A percentile compares a stretch with the other conserved stretches of the same genome.
Conservation (phyloP, 2,888 invertebrate species). For the Noctua janthina region DNA sequence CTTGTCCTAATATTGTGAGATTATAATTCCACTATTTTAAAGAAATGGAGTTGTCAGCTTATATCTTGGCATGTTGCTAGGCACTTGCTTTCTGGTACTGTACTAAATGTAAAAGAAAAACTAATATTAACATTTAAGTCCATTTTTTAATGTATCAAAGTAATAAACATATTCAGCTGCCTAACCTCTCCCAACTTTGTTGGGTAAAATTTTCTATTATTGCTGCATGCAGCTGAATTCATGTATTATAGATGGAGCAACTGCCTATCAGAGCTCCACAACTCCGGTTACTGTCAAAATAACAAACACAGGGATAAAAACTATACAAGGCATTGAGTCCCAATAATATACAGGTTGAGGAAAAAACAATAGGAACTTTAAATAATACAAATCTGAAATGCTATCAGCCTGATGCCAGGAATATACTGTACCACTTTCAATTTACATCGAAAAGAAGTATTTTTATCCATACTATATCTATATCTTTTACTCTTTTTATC, state of each 20-base stretch:
- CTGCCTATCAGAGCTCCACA: neutral
- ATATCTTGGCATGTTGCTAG: neutral
- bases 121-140: neutral
- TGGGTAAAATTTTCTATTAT: neutral
- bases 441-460: neutral
- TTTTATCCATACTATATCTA: neutral
- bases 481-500: neutral
- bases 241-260: neutral
- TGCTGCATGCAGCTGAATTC: neutral
- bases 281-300: neutral
- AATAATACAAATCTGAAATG: neutral
- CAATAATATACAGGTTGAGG: neutral
- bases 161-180: neutral
- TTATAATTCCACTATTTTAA: neutral
- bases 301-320: neutral
- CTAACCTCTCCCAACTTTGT: neutral
- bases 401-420: neutral
- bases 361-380: no score
- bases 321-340: neutral
- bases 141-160: neutral
- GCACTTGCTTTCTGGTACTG: neutral
- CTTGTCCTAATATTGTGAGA: neutral
- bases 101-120: neutral
- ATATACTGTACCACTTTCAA: neutral
- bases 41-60: neutral